A percentile compares a stretch with the other conserved stretches of the same genome.
These are phyloP conservation scores for Zaprionus ornatus DNA, from an alignment of 1,140 invertebrate species.

Conservation along the genomic window DNA sequence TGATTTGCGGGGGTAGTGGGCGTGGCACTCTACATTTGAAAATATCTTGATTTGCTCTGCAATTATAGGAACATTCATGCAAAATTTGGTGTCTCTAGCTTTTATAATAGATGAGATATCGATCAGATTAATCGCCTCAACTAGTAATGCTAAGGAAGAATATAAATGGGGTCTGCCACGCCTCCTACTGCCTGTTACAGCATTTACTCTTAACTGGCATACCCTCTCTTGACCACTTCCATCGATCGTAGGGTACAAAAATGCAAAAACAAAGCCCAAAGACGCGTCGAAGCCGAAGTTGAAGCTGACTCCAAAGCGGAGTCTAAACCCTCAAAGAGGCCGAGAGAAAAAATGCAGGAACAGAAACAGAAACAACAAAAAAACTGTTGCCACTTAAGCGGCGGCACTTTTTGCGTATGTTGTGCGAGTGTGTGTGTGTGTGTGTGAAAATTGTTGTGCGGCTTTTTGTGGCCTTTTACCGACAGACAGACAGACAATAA, in stretches of 20 bases:
- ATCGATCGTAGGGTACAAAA: not conserved
- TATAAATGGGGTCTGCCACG: no score
- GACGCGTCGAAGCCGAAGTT: constrained; percentile 4
- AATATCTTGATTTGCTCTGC: rapidly evolving
- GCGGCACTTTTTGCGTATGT: constrained; percentile 34
- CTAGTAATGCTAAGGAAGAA: no score
- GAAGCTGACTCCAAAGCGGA: not conserved
- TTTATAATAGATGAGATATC: no score
- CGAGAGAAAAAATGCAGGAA: constrained; percentile 29
- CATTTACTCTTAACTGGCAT: no score
- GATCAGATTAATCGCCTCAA: rapidly evolving
- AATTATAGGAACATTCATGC: no score
- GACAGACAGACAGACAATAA: constrained; percentile 24
- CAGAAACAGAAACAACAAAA: constrained; percentile 7
- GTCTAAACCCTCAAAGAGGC: constrained; percentile 24
- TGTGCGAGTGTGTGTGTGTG: constrained; percentile 11
- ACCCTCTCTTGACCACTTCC: no score
- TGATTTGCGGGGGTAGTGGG: no score
- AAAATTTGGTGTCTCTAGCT: no score
- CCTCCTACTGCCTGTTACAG: no score
- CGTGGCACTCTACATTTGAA: no score
- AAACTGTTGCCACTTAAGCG: constrained; percentile 69
- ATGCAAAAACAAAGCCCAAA: not conserved
- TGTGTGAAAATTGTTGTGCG: constrained; percentile 69
- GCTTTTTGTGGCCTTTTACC: constrained; percentile 62